Percentiles rank a stretch among this genome's conserved stretches.
Evolutionary conservation across 2,797 vertebrate genomes (phyloP).

Genomic region (Sebastiscus albofasciatus): DNA sequence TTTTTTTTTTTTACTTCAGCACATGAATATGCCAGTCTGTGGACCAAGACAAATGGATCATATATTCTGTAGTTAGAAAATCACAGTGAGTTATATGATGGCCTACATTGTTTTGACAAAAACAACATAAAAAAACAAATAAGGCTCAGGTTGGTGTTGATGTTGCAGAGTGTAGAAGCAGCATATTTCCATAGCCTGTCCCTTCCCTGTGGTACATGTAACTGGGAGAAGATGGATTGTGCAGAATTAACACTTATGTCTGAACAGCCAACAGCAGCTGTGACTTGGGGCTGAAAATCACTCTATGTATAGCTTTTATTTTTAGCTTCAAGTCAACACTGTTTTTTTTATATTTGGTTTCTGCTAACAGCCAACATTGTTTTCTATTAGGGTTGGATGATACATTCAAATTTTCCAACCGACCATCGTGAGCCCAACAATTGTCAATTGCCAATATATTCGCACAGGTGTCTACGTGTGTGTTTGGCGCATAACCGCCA

Average conservation of each 20-base stretch:
- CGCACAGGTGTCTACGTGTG: no score
- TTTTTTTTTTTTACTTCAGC: neutral
- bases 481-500: no score
- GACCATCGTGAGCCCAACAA: no score
- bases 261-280: neutral
- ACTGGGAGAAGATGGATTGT: neutral
- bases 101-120: no score
- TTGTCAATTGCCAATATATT: no score
- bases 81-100: neutral
- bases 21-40: neutral
- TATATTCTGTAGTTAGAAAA: neutral
- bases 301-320: neutral
- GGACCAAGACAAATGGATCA: neutral
- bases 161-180: neutral
- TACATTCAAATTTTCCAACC: no score
- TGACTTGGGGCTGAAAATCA: neutral
- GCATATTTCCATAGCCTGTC: neutral
- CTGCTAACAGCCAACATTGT: no score
- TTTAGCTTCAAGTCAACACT: neutral
- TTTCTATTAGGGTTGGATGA: no score
- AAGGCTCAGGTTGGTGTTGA: neutral
- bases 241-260: neutral
- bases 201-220: neutral
- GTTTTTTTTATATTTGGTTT: no score
- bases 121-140: no score